phyloP scores from a whole-genome alignment of 2,888 invertebrate species.

The Patella pellucida region DNA sequence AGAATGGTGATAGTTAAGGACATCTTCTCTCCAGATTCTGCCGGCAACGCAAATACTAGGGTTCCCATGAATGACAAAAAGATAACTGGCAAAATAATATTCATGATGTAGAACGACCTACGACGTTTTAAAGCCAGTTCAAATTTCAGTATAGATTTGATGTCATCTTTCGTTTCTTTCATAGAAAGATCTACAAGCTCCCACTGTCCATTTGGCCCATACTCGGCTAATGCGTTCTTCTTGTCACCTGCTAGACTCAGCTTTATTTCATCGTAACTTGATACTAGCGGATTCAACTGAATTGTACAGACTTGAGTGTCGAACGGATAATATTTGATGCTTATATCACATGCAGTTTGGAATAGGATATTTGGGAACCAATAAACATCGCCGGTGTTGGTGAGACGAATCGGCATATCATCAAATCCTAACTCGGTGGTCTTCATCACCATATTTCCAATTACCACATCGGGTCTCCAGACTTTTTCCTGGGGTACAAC shows the following conservation, averaged over 20 bases:
- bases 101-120: neutral
- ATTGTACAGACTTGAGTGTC: neutral
- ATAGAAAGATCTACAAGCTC: neutral
- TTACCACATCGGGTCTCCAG: neutral
- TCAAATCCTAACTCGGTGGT: neutral
- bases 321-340: neutral
- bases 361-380: neutral
- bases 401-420: neutral
- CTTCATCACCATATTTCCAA: neutral
- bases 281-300: neutral
- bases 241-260: neutral
- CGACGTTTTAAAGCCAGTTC: neutral
- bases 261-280: neutral
- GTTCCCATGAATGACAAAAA: neutral
- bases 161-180: neutral
- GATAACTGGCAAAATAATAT: neutral
- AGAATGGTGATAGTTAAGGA: neutral
- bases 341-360: neutral
- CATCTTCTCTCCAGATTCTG: neutral
- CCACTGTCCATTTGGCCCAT: neutral
- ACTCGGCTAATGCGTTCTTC: neutral
- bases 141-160: neutral
- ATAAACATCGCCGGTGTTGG: neutral
- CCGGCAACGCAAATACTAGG: neutral
- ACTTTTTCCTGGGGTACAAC: neutral